Conservation (phyloP, 2,888 invertebrate genomes). For the Notodonta ziczac region DNA sequence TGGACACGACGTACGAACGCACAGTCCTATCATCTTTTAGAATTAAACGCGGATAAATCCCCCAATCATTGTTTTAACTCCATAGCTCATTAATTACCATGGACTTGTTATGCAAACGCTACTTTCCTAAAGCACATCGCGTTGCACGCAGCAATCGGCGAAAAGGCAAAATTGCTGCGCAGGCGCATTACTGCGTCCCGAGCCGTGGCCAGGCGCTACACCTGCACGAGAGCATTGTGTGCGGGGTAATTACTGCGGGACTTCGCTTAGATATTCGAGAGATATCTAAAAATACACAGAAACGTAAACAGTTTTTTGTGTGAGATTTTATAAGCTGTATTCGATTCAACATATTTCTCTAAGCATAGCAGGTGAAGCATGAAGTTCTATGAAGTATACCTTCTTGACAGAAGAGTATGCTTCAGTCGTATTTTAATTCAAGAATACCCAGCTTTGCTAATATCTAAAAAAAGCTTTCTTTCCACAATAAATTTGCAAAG, state of each 20-base stretch:
- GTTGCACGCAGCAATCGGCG: conserved; percentile 61
- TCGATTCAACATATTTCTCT: neutral
- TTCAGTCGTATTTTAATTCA: too few relatives aligned
- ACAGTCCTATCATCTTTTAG: too few relatives aligned
- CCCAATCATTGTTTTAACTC: neutral
- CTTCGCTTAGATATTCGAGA: neutral
- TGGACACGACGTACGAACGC: too few relatives aligned
- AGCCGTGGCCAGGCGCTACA: conserved; percentile 8
- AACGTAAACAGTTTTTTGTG: neutral
- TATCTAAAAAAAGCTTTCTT: too few relatives aligned
- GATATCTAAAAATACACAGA: neutral
- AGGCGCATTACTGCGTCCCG: conserved; percentile 47
- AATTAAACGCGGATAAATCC: too few relatives aligned
- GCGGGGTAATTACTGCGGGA: neutral
- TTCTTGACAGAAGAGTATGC: too few relatives aligned
- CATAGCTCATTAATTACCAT: conserved; percentile 9
- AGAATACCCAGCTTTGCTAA: too few relatives aligned
- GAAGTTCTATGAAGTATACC: neutral
- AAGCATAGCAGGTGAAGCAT: neutral
- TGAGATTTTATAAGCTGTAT: neutral
- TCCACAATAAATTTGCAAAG: neutral
- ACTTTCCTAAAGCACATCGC: conserved; percentile 47
- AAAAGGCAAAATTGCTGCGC: conserved; percentile 63
- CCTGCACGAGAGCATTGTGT: neutral
- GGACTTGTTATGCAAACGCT: conserved; percentile 48